Evolutionary conservation across 2,113 vertebrate genomes (phyloP).

Genomic region (Brachypteracias leptosomus): DNA sequence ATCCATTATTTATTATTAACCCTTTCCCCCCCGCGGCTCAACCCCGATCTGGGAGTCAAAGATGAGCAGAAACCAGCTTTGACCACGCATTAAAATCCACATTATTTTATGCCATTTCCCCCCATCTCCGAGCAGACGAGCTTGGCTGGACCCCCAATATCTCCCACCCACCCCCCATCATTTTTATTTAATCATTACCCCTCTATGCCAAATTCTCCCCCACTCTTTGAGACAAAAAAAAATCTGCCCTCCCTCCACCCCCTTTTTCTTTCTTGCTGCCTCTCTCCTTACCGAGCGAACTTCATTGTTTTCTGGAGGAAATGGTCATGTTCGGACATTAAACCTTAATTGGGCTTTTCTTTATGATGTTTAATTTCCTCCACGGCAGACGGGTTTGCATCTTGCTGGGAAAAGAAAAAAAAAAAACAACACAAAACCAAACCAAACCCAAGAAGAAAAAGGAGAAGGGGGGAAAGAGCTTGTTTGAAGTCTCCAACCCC

Average conservation of each 20-base stretch:
- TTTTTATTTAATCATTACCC: neutral
- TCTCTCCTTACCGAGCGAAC: constrained; percentile 71
- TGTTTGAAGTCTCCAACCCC: neutral
- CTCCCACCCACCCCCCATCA: neutral
- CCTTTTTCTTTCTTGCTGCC: neutral
- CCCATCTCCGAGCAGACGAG: neutral
- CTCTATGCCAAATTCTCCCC: neutral
- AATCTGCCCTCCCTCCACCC: neutral
- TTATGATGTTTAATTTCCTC: constrained; percentile 74
- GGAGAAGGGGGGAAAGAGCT: neutral
- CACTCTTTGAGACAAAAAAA: neutral
- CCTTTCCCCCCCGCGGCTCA: no score
- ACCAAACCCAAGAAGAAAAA: neutral
- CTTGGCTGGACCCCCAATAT: neutral
- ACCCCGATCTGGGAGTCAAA: no score
- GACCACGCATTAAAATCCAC: neutral
- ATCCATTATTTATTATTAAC: neutral
- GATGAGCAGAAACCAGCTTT: neutral
- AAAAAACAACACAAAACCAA: neutral
- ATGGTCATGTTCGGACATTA: constrained; percentile 61
- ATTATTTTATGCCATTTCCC: neutral
- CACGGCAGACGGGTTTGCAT: constrained; percentile 51
- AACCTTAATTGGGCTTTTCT: constrained; percentile 71
- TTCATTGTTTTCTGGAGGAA: constrained; percentile 71
- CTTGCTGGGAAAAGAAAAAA: neutral